Conservation (phyloP, 2,113 vertebrate species). For the Bos taurus region ARS-UCD2.0 NC_037333.1:66373001-66373500, state of each 20-base stretch:
- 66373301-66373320: background rate
- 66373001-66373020: background rate
- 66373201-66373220: background rate
- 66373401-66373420: background rate
- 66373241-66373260: constrained; percentile 2
- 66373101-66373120: background rate
- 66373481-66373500: background rate
- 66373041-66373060: constrained; percentile 27
- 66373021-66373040: constrained; percentile 22
- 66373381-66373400: constrained; percentile 18
- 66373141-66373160: constrained; percentile 51
- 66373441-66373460: background rate
- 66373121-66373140: constrained; percentile 42
- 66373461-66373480: constrained; percentile 18
- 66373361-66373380: background rate
- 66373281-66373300: background rate
- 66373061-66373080: background rate
- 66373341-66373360: background rate
- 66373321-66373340: constrained; percentile 19
- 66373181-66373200: constrained; percentile 40
- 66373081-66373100: constrained; percentile 42
- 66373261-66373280: constrained; percentile 30
- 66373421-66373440: background rate
- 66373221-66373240: constrained; percentile 43
- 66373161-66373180: constrained; percentile 55